Percentiles rank a stretch among this genome's conserved stretches.
Evolutionary conservation across 2,888 invertebrate species (phyloP).

Genomic region (Trichogramma dendrolimi): DNA sequence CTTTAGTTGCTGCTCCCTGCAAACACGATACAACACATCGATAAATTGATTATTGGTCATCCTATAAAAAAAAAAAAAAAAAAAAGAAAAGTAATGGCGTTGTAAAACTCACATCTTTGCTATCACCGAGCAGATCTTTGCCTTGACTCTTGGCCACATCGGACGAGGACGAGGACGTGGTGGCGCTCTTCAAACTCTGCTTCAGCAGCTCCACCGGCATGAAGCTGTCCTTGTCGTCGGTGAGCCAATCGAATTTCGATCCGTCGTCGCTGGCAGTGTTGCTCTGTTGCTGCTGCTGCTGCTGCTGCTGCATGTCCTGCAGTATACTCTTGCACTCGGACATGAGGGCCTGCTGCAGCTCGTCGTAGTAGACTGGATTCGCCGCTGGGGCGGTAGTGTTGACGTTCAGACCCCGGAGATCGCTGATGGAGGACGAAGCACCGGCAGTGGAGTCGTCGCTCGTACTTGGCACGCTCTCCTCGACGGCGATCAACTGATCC

Average conservation of each 20-base stretch:
- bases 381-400: neutral
- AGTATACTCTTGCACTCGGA: constrained; percentile 30
- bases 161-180: constrained; percentile 10
- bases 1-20: neutral
- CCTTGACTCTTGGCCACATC: constrained; percentile 17
- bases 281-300: no score
- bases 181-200: constrained; percentile 46
- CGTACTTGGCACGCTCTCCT: constrained; percentile 8
- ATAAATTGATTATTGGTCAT: no score
- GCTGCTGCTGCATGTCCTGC: constrained; percentile 35
- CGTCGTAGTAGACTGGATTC: neutral
- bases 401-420: neutral
- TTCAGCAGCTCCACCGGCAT: constrained; percentile 46
- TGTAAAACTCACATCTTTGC: constrained; percentile 34
- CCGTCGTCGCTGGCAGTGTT: constrained; percentile 34
- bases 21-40: no score
- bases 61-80: neutral
- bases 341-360: neutral
- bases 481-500: constrained; percentile 5
- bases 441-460: constrained; percentile 1
- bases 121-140: neutral
- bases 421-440: neutral
- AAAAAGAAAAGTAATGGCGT: neutral
- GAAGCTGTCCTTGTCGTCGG: constrained; percentile 43
- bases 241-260: constrained; percentile 39